phyloP scores from a whole-genome alignment of 2,113 vertebrate genomes.

The Chionomys nivalis region DNA sequence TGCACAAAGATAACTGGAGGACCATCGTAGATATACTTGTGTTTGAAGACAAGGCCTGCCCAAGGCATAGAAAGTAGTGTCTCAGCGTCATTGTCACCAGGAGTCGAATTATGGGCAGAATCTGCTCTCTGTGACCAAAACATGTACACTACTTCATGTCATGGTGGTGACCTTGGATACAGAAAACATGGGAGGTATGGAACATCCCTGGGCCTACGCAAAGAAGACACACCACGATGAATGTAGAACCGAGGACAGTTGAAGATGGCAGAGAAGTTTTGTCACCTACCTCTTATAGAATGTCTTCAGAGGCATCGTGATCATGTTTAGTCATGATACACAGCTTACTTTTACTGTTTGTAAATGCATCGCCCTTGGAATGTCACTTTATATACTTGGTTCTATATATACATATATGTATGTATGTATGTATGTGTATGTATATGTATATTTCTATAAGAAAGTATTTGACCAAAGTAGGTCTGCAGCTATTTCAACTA shows the following conservation, averaged over 20 bases:
- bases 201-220: constrained; percentile 81
- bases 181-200: constrained; percentile 75
- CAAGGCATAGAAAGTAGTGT: constrained; percentile 71
- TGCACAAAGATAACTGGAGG: constrained; percentile 60
- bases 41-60: constrained; percentile 74
- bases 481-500: constrained; percentile 83
- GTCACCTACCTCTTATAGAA: constrained; percentile 90
- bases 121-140: constrained; percentile 79
- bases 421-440: constrained; percentile 80
- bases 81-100: constrained; percentile 68
- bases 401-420: constrained; percentile 83
- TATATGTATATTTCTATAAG: constrained; percentile 82
- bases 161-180: constrained; percentile 72
- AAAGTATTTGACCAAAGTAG: constrained; percentile 89
- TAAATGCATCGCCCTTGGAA: constrained; percentile 84
- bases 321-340: constrained; percentile 80
- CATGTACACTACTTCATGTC: background rate
- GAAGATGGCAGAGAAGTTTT: constrained; percentile 84
- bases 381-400: constrained; percentile 89
- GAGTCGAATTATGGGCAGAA: constrained; percentile 86
- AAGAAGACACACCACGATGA: constrained; percentile 76
- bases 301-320: constrained; percentile 82
- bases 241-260: constrained; percentile 84
- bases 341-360: constrained; percentile 87
- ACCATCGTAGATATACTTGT: constrained; percentile 48